Evolutionary conservation across 2,888 invertebrate genomes (phyloP).

Genomic region (Unio pictorum): DNA sequence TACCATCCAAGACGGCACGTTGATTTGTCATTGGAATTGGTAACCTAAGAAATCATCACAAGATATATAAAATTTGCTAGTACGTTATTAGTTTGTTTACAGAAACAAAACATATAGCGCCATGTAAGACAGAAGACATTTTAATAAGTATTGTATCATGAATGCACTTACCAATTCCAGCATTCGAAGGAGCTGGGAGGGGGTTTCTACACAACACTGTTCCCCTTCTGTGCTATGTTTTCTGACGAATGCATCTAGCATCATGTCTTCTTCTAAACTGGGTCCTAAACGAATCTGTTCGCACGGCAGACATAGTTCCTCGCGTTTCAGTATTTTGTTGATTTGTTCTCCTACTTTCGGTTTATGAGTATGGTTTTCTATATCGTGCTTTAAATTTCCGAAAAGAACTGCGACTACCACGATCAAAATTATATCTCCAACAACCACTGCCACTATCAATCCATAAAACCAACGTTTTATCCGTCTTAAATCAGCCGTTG

Average conservation of each 20-base stretch:
- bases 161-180: conserved; percentile 54
- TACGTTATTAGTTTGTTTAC: no score
- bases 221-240: conserved; percentile 40
- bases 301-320: conserved; percentile 60
- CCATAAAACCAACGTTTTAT: conserved; percentile 38
- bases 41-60: no score
- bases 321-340: conserved; percentile 53
- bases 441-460: conserved; percentile 43
- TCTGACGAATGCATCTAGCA: conserved; percentile 53
- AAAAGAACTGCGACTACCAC: conserved; percentile 54
- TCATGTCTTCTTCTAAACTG: conserved; percentile 54
- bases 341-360: conserved; percentile 63
- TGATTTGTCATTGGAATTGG: no score
- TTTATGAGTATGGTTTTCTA: conserved; percentile 56
- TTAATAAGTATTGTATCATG: background rate
- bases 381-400: conserved; percentile 56
- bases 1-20: no score
- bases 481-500: no score
- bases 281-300: conserved; percentile 56
- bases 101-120: background rate
- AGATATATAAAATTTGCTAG: no score
- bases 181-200: conserved; percentile 51
- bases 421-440: conserved; percentile 53
- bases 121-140: background rate
- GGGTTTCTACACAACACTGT: conserved; percentile 61